These are phyloP conservation scores for Mesorhabditis belari DNA, from an alignment of 2,888 invertebrate species.

Conservation along the genomic window DNA sequence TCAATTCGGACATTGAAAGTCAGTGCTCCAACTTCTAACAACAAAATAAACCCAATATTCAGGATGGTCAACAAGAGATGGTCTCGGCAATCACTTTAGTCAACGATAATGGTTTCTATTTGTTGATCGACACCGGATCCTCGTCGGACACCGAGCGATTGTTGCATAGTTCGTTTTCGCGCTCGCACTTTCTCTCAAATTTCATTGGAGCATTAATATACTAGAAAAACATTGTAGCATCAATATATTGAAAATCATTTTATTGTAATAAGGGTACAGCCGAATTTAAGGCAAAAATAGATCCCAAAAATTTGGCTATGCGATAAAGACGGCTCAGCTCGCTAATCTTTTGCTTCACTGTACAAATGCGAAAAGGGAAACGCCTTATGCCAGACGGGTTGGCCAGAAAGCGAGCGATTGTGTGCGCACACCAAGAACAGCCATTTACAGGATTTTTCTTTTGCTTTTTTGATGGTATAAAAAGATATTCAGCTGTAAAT, in stretches of 20 bases:
- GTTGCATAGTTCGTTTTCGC: constrained; percentile 31
- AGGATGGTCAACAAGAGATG: constrained; percentile 45
- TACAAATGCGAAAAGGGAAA: no score
- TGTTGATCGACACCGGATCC: constrained; percentile 46
- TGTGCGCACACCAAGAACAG: no score
- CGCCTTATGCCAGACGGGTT: no score
- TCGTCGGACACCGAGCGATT: constrained; percentile 44
- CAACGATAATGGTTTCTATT: constrained; percentile 44
- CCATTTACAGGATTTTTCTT: no score
- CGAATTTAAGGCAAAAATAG: no score
- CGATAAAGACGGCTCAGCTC: no score
- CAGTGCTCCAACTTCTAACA: background rate
- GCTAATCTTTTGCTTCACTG: no score
- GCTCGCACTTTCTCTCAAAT: background rate
- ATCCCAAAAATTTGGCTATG: no score
- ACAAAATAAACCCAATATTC: background rate
- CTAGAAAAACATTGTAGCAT: background rate
- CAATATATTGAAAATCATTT: background rate
- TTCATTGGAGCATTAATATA: background rate
- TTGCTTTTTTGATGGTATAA: no score
- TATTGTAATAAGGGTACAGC: no score
- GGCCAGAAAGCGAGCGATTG: no score
- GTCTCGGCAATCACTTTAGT: constrained; percentile 46
- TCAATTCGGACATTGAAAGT: constrained; percentile 38
- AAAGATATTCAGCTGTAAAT: no score